Evolutionary conservation across 2,888 invertebrate species (phyloP).

Genomic region (Brachycybe producta): DNA sequence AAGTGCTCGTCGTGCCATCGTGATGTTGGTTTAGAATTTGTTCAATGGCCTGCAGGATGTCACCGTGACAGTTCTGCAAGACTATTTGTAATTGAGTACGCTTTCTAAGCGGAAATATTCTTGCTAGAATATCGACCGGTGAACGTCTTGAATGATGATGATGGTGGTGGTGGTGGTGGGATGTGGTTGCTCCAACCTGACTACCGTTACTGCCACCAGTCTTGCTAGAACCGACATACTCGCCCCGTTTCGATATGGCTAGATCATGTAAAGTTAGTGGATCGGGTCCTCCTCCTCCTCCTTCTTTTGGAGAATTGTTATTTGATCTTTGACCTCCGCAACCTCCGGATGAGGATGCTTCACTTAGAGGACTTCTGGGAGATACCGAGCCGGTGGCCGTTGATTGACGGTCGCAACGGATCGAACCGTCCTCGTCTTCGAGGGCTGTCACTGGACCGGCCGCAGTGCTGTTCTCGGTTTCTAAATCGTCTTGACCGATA

Average conservation of each 20-base stretch:
- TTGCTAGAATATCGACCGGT: slow-evolving; percentile 72
- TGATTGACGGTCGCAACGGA: slow-evolving; percentile 1
- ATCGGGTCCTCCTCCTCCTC: background rate
- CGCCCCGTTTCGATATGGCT: no score
- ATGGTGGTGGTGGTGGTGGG: background rate
- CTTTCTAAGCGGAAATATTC: slow-evolving; percentile 79
- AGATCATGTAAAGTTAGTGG: no score
- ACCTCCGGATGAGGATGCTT: background rate
- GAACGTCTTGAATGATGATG: background rate
- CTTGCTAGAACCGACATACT: no score
- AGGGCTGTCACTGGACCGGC: slow-evolving; percentile 7
- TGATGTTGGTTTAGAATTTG: slow-evolving; percentile 43
- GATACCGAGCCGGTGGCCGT: background rate
- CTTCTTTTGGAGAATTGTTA: no score
- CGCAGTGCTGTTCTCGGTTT: slow-evolving; percentile 3
- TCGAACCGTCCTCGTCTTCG: background rate
- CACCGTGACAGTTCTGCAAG: slow-evolving; percentile 69
- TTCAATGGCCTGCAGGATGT: slow-evolving; percentile 86
- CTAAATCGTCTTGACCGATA: background rate
- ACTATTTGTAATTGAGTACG: slow-evolving; percentile 74
- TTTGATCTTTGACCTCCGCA: background rate
- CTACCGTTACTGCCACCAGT: background rate
- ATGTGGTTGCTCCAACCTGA: background rate
- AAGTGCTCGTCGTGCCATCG: background rate
- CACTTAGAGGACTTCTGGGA: slow-evolving; percentile 10